A percentile compares a stretch with the other conserved stretches of the same genome.
Conservation (phyloP, 2,113 vertebrate species). For the Fregetta grallaria region DNA sequence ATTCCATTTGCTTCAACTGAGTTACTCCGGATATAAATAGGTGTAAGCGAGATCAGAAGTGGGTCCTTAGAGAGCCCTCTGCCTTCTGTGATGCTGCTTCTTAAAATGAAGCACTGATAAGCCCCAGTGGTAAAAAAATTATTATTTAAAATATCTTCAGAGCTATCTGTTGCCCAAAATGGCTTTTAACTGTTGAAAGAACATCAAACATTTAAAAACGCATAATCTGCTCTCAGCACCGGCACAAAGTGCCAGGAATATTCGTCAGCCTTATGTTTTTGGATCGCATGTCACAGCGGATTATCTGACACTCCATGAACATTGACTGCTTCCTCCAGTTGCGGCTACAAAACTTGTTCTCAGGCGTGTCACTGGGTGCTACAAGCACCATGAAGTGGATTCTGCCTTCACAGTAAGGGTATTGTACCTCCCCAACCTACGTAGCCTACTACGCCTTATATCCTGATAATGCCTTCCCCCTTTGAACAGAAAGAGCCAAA, state of each 20-base stretch:
- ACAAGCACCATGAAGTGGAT: neutral
- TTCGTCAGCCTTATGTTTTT: slow-evolving; percentile 41
- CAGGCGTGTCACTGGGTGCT: slow-evolving; percentile 21
- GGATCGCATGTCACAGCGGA: neutral
- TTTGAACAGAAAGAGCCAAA: neutral
- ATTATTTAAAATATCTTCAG: slow-evolving; percentile 53
- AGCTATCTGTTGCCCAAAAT: slow-evolving; percentile 64
- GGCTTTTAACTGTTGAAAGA: slow-evolving; percentile 64
- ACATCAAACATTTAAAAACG: slow-evolving; percentile 57
- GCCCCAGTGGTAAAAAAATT: neutral
- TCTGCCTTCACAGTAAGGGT: neutral
- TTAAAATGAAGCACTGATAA: slow-evolving; percentile 47
- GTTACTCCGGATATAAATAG: neutral
- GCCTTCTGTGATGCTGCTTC: slow-evolving; percentile 40
- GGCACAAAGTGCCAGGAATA: slow-evolving; percentile 47
- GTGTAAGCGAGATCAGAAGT: slow-evolving; percentile 27
- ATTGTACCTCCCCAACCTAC: neutral
- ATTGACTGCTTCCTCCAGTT: slow-evolving; percentile 11
- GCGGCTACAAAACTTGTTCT: neutral
- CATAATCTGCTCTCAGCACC: slow-evolving; percentile 33
- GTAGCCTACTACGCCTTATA: neutral
- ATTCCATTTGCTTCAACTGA: slow-evolving; percentile 44
- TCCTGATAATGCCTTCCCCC: neutral
- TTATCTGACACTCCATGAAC: slow-evolving; percentile 31
- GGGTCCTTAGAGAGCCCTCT: slow-evolving; percentile 40